Percentiles rank a stretch among this genome's conserved stretches.
Evolutionary conservation across 2,113 vertebrate genomes (phyloP).

Genomic region (Zosterops hypoxanthus): DNA sequence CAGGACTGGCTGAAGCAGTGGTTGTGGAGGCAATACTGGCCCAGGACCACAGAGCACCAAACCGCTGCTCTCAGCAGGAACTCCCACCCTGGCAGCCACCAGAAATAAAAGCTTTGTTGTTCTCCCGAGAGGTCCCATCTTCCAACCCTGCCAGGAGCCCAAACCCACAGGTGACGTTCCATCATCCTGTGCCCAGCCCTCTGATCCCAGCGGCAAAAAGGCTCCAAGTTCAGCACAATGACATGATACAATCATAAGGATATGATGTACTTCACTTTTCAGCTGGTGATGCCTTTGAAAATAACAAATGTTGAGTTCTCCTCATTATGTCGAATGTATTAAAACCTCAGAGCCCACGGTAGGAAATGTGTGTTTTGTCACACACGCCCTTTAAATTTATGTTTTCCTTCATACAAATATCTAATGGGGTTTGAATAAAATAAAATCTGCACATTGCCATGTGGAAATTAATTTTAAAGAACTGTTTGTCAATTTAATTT

Average conservation of each 20-base stretch:
- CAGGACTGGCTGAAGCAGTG: neutral
- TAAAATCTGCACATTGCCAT: constrained; percentile 58
- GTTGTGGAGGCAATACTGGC: neutral
- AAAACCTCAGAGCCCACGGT: neutral
- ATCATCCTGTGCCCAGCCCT: accelerated
- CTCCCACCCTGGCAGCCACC: neutral
- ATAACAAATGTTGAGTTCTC: neutral
- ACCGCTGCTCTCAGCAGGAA: neutral
- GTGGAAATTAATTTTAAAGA: constrained; percentile 72
- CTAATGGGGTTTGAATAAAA: constrained; percentile 66
- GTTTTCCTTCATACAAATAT: constrained; percentile 48
- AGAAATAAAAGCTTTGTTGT: neutral
- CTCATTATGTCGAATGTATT: neutral
- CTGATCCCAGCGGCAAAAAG: neutral
- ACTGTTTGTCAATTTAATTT: constrained; percentile 73
- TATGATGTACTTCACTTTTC: neutral
- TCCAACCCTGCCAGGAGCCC: neutral
- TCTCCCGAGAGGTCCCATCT: neutral
- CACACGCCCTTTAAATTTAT: neutral
- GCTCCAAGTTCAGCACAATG: accelerated
- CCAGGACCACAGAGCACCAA: neutral
- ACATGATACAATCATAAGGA: neutral
- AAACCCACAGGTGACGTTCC: neutral
- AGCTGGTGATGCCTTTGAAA: neutral
- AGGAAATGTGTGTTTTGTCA: constrained; percentile 20